Base-by-base conservation (phyloP, 2,797 vertebrate genomes). In the Gambelia wislizenii region DNA sequence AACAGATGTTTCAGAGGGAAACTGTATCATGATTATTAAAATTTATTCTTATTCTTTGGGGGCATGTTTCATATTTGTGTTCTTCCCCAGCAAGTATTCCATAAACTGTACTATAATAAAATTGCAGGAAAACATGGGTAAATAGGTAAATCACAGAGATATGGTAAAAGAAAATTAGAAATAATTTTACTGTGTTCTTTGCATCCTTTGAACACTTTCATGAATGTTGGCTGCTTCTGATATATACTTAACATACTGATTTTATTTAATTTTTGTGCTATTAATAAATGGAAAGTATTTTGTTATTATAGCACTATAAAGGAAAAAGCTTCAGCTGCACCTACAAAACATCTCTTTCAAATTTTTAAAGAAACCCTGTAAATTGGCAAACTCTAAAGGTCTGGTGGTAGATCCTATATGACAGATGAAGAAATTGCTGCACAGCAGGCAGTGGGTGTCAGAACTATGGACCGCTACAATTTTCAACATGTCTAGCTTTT, bases 21-120 rank as follows among this genome's bases (percentile, higher is more conserved):
- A 85, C 72, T 59, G n/a, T 13, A 36, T 42, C 16, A 39, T 8
- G 16, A 33, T 72, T 74, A 61, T 82, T 75, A n/a, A 72, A 84
- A 84, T 36, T 8, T 69, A n/a, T 89, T 84, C 86, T 89, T 89
- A 79, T 6, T 56, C 59, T 77, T 88, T 67, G 8, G 6, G n/a
- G 56, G 14, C n/a, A n/a, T 44, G n/a, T 61, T 72, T 56, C 13
- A 49, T 78, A 22, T 36, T 47, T 75, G 2, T 59, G 52, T 74
- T 84, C 33, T 56, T 54, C 27, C 36, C 20, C 36, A 78, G 12
- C 18, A 69, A 83, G 14, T 56, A 52, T 77, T 88, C 36, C 59
- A 61, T 30, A 33, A 56, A 78, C 30, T n/a, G 1, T 9, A 47
- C 9, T 56, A 25, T n/a, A 87, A 80, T 87, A 70, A 54, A 69